Base-by-base conservation (phyloP, 2,113 vertebrate species). In the Hyperopisus bebe region DNA sequence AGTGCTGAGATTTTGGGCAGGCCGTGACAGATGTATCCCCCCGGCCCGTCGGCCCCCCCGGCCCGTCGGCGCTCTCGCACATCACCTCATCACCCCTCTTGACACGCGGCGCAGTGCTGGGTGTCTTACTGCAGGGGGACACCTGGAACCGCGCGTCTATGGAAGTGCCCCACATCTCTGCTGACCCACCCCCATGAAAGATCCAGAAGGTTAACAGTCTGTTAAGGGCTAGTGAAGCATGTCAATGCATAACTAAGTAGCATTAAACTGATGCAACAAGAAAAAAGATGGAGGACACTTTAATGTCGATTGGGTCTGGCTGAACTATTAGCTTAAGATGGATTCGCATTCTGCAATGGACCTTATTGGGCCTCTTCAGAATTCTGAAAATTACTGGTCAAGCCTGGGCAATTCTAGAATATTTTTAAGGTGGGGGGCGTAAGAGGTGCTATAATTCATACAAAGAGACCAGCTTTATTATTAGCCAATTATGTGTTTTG, bases 161-260 rank as follows among this genome's bases (percentile, higher is more conserved):
- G 89, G 62, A 80, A 74, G 87, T 35, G 44, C 88, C 10, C 91
- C 84, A 66, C 74, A 90, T 85, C 89, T 70, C 89, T 90, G 47
- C 88, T 90, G 90, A 90, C 87, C 86, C 7, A 55, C 90, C 44
- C 77, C 87, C 66, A 62, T 70, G 42, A 70, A 50, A 50, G 70
- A 89, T 19, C 83, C 62, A 46, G 31, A 50, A 62, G 31, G 87
- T 87, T 50, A 89, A 90, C 53, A 62, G 86, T 83, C 62, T 47
- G 90, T 90, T 84, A 90, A 91, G 86, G 39, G 44, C 84, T 83
- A 53, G 82, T 66, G 83, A 88, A 35, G 35, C 44, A 31, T 13
- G 87, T 58, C 86, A 87, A 74, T 87, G 31, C n/a, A 50, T 39
- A n/a, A 27, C 47, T n/a, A 86, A 31, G 46, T 86, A 27, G 46